Percentiles rank a stretch among this genome's conserved stretches.
These are phyloP conservation scores for Hycleus phaleratus DNA, from an alignment of 1,140 invertebrate species.

Conservation along the genomic window DNA sequence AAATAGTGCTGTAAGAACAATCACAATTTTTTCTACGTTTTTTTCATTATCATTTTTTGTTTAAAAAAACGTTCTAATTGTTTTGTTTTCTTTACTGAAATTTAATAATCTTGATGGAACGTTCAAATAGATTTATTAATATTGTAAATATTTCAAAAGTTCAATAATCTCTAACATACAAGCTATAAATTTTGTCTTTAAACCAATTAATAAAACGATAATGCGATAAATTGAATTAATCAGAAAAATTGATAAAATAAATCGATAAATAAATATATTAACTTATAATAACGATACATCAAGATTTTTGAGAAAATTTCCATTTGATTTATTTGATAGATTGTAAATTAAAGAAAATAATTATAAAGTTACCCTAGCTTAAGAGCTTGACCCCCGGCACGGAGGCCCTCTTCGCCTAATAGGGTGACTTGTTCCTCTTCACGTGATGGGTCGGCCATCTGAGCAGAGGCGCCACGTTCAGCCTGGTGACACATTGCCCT, in stretches of 20 bases:
- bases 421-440: slow-evolving; percentile 91
- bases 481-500: slow-evolving; percentile 53
- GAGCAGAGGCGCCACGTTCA: slow-evolving; percentile 53
- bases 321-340: not conserved
- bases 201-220: no score
- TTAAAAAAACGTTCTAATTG: no score
- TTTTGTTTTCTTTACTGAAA: no score
- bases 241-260: no score
- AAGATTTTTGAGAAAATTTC: not conserved
- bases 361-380: slow-evolving; percentile 76
- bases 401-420: slow-evolving; percentile 87
- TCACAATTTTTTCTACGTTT: slow-evolving; percentile 9
- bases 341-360: slow-evolving; percentile 1
- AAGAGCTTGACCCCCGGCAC: slow-evolving; percentile 86
- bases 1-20: slow-evolving; percentile 68
- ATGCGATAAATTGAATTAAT: no score
- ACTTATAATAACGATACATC: not conserved
- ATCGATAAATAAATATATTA: no score
- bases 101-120: no score
- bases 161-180: no score
- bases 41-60: no score
- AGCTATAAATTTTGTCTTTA: no score
- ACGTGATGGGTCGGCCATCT: slow-evolving; percentile 86
- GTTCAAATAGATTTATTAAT: no score
- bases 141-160: no score